Base-by-base conservation (phyloP, 2,113 vertebrate genomes). In the Misgurnus mizolepis region DNA sequence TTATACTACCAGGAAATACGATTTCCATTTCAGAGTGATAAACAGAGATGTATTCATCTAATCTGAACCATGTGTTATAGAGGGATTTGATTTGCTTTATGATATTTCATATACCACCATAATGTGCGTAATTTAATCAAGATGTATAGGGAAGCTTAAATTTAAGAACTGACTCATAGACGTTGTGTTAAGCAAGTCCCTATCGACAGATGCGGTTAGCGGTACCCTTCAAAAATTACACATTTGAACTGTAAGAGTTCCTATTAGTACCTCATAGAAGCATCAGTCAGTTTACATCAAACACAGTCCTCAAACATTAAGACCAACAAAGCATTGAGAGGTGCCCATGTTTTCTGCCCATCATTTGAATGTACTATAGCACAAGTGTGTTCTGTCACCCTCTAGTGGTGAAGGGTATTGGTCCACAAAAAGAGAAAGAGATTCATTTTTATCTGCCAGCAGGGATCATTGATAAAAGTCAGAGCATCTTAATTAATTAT, bases 361-460 rank as follows among this genome's bases (percentile, higher is more conserved):
- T 67, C 67, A 17, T 10, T 14, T 18, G 14, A 43, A 49, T 9
- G 74, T 62, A 70, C 61, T 76, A 70, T 61, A 65, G 43, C 75
- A 81, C 71, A 55, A 87, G 77, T 83, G 90, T 88, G 89, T 86
- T 68, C 91, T 88, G 87, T 83, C 87, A 88, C 91, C 91, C 92
- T 91, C 90, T 92, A 89, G 91, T 92, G 92, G 90, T 76, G 77
- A 82, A 43, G 67, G 39, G 56, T 64, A 58, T 65, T 58, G 49
- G 47, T 27, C 40, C 49, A n/a, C 27, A 6, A 27, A 22, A 71
- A 34, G 58, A 80, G 76, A 27, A 60, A 66, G 2, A 72, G 67
- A 80, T 62, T 68, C 18, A 67, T 27, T 58, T 47, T 18, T 15
- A 67, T 76, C 47, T 76, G 18, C 8, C 43, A 65, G 69, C 76